Evolutionary conservation across 1,140 invertebrate species (phyloP).

Genomic region (Geopemphigus sp.): DNA sequence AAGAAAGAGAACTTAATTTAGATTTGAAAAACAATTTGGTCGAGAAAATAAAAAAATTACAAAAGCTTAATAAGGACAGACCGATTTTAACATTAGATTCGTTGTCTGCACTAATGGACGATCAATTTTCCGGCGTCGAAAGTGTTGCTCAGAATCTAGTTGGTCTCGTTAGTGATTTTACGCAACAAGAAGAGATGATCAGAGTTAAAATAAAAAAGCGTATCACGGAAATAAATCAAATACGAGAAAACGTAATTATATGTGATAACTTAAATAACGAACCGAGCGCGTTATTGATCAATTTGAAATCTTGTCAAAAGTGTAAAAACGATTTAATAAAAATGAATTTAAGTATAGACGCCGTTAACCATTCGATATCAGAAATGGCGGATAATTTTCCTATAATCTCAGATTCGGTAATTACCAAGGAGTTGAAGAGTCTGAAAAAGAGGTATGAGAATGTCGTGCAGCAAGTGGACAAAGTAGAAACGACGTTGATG

Average conservation of each 20-base stretch:
- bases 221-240: slow-evolving; percentile 68
- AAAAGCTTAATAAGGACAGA: slow-evolving; percentile 72
- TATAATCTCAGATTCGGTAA: slow-evolving; percentile 69
- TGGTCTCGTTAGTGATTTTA: slow-evolving; percentile 66
- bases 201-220: slow-evolving; percentile 69
- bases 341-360: slow-evolving; percentile 64
- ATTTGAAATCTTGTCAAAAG: slow-evolving; percentile 62
- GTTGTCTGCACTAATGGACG: slow-evolving; percentile 68
- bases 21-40: slow-evolving; percentile 72
- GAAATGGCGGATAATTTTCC: slow-evolving; percentile 76
- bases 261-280: slow-evolving; percentile 90
- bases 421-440: slow-evolving; percentile 73
- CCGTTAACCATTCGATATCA: slow-evolving; percentile 67
- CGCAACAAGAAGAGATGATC: slow-evolving; percentile 71
- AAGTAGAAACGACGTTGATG: slow-evolving; percentile 76
- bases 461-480: slow-evolving; percentile 70
- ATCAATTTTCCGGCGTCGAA: slow-evolving; percentile 75
- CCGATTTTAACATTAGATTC: slow-evolving; percentile 68
- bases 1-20: slow-evolving; percentile 76
- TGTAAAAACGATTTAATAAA: slow-evolving; percentile 66
- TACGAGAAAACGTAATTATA: slow-evolving; percentile 82
- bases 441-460: slow-evolving; percentile 75
- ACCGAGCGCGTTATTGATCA: slow-evolving; percentile 72
- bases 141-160: slow-evolving; percentile 75
- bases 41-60: slow-evolving; percentile 76